These are phyloP conservation scores for Drosophila percnosoma DNA, from an alignment of 2,888 invertebrate genomes.

Conservation along the genomic window DNA sequence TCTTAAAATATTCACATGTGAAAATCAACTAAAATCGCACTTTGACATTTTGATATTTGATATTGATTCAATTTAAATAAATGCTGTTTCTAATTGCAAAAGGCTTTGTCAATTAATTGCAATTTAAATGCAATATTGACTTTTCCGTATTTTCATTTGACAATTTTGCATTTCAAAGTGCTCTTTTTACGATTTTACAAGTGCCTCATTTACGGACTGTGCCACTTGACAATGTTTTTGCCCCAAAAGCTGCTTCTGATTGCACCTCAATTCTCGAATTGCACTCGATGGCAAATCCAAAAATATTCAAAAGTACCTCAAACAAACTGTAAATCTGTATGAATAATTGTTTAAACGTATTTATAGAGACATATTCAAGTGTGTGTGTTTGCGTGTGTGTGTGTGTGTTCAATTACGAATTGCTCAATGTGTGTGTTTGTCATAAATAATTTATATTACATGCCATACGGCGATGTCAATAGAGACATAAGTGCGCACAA, in stretches of 20 bases:
- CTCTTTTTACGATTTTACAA: conserved; percentile 24
- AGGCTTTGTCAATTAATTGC: background rate
- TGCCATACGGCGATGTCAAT: conserved; percentile 63
- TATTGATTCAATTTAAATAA: background rate
- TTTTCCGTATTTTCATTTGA: background rate
- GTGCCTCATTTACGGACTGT: conserved; percentile 37
- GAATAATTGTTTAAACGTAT: background rate
- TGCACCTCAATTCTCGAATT: conserved; percentile 37
- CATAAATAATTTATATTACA: conserved; percentile 73
- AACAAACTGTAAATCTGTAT: conserved; percentile 6
- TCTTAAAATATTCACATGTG: background rate
- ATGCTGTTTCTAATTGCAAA: background rate
- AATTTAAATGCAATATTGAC: conserved; percentile 25
- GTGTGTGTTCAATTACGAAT: conserved; percentile 64
- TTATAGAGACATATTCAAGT: background rate
- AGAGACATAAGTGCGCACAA: conserved; percentile 75
- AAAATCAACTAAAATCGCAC: background rate
- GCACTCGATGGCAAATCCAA: conserved; percentile 61
- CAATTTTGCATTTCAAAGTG: conserved; percentile 15
- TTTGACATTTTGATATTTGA: background rate
- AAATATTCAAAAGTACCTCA: conserved; percentile 19
- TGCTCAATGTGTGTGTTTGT: conserved; percentile 60
- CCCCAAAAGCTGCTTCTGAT: conserved; percentile 31
- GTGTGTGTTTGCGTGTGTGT: background rate
- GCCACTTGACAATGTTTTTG: conserved; percentile 24